Evolutionary conservation across 2,888 invertebrate species (phyloP).

Genomic region (Aricia artaxerxes): DNA sequence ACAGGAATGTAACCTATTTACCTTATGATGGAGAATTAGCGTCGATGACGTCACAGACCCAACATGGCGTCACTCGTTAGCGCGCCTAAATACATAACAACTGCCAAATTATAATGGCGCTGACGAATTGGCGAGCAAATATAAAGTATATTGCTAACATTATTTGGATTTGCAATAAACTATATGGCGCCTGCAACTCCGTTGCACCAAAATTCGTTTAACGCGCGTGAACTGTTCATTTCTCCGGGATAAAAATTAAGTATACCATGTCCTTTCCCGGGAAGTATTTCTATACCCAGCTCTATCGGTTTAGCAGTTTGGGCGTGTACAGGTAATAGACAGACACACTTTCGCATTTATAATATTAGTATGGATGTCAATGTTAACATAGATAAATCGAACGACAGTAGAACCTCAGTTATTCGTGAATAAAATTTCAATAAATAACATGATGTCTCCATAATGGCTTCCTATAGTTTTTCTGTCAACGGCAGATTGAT

Average conservation of each 20-base stretch:
- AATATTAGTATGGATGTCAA: background rate
- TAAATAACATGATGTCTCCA: conserved; percentile 8
- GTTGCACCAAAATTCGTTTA: too few relatives aligned
- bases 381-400: background rate
- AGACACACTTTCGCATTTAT: too few relatives aligned
- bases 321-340: too few relatives aligned
- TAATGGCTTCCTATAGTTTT: conserved; percentile 16
- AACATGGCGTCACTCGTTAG: conserved; percentile 46
- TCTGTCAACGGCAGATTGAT: background rate
- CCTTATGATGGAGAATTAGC: conserved; percentile 41
- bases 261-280: too few relatives aligned
- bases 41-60: conserved; percentile 42
- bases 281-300: too few relatives aligned
- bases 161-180: background rate
- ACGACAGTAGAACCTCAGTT: background rate
- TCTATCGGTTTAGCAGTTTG: too few relatives aligned
- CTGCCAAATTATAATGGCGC: conserved; percentile 16
- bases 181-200: too few relatives aligned
- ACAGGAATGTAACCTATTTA: conserved; percentile 28
- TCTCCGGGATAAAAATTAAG: too few relatives aligned
- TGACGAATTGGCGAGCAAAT: background rate
- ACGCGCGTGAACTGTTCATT: too few relatives aligned
- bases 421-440: conserved; percentile 18
- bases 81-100: conserved; percentile 42
- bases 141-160: background rate